Percentiles rank a stretch among this genome's conserved stretches.
Conservation (phyloP, 2,113 vertebrate species). For the Circaetus gallicus region DNA sequence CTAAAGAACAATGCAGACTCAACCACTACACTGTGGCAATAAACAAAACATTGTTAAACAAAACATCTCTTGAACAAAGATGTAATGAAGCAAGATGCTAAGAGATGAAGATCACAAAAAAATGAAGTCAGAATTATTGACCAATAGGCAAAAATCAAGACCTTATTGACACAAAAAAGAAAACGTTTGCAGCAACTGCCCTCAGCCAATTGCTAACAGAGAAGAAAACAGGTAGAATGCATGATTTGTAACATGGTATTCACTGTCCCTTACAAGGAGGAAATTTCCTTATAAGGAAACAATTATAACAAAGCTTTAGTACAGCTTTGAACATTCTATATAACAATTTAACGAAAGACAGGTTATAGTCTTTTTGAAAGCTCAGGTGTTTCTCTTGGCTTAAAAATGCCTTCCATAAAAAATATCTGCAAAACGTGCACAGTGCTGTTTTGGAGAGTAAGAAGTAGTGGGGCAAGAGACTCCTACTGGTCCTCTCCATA, state of each 20-base stretch:
- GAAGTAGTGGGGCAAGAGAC: neutral
- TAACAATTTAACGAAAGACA: neutral
- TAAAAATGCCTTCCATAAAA: neutral
- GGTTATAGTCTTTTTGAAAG: neutral
- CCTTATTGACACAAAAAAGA: neutral
- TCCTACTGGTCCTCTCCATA: neutral
- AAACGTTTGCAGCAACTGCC: neutral
- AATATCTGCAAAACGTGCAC: neutral
- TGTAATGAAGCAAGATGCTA: neutral
- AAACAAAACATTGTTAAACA: neutral
- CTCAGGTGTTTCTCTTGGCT: neutral
- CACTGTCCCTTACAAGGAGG: neutral
- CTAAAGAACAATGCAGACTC: neutral
- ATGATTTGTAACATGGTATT: neutral
- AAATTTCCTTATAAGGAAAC: neutral
- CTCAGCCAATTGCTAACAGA: neutral
- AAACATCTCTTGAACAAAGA: neutral
- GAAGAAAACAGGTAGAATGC: neutral
- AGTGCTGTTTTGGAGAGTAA: neutral
- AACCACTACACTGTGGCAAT: neutral
- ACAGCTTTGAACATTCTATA: neutral
- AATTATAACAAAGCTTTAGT: neutral
- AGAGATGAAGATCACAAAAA: neutral
- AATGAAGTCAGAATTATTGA: neutral
- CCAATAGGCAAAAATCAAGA: neutral